Evolutionary conservation across 2,888 invertebrate genomes (phyloP), one percentile per base, ranked within the genome.

Genomic region (Melolontha melolontha): DNA sequence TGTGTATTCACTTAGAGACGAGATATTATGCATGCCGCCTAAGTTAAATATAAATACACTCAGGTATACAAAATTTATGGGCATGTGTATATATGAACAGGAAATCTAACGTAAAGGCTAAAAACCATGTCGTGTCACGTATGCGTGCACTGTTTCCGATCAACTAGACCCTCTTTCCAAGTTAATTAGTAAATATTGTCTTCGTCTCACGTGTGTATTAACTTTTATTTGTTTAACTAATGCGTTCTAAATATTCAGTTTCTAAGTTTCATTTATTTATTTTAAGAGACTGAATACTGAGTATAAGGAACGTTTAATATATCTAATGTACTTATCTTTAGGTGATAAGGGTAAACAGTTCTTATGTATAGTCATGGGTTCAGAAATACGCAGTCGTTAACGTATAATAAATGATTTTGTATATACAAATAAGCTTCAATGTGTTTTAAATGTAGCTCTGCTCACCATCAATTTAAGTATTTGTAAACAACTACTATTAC

Each of bases 191-290:
- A 57, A 12, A 40, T 57, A 57, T 39, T 42, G 27, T 42, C 11
- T 57, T 14, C 42, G 16, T 52, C n/a, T 27, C 11, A 7, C 49
- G 8, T 49, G 34, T 40, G 40, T 17, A 55, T 55, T 41, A 40
- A 34, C 7, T 14, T 29, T 42, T 62, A 62, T 47, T 62, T 62
- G 42, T 62, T 62, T 49, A 62, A 17, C 39, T 34, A 47, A 47
- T 62, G 49, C 34, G 29, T 47, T 49, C 16, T 47, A 62, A 62
- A 62, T 16, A 29, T 47, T 27, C n/a, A n/a, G 14, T 62, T 49
- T 39, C 34, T 10, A n/a, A 0, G 22, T 22, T 11, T 49, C 49
- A 22, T 22, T 2, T 57, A 47, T 17, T 62, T 62, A 62, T 39
- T 62, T 47, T 29, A 14, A 22, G 0, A 22, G 22, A 22, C 2